Percentiles rank a stretch among this genome's conserved stretches.
These are phyloP conservation scores for Brachionus sp. DNA, from an alignment of 1,140 invertebrate species.

Conservation along the genomic window DNA sequence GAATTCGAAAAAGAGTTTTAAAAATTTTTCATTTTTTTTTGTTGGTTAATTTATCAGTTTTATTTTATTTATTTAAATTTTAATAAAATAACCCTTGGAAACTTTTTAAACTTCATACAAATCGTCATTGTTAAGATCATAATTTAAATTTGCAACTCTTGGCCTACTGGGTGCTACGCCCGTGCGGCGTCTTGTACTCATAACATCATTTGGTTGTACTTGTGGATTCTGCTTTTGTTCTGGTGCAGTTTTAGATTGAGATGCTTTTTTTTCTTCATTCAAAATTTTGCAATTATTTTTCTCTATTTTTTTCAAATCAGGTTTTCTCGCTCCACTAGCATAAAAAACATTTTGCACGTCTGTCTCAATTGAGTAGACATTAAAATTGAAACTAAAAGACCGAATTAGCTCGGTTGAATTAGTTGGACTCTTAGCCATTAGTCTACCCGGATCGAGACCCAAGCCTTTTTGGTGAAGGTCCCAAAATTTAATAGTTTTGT, in stretches of 20 bases:
- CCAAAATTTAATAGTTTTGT: conserved; percentile 39
- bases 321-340: neutral
- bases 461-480: conserved; percentile 20
- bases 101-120: neutral
- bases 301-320: neutral
- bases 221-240: neutral
- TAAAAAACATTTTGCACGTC: conserved; percentile 38
- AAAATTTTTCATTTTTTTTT: neutral
- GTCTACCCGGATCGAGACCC: neutral
- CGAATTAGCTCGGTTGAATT: neutral
- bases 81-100: neutral
- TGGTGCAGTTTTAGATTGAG: neutral
- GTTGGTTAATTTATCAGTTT: neutral
- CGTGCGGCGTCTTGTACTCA: neutral
- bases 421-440: neutral
- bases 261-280: neutral
- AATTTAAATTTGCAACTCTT: neutral
- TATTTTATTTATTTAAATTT: neutral
- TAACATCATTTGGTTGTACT: neutral
- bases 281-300: neutral
- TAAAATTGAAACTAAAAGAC: conserved; percentile 29
- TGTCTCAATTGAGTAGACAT: conserved; percentile 21
- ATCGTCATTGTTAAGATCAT: conserved; percentile 13
- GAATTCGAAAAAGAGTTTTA: conserved; percentile 18
- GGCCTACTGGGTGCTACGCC: neutral